Evolutionary conservation across 2,797 vertebrate genomes (phyloP), one percentile per base, ranked within the genome.

Genomic region (Phataginus tetradactyla): DNA sequence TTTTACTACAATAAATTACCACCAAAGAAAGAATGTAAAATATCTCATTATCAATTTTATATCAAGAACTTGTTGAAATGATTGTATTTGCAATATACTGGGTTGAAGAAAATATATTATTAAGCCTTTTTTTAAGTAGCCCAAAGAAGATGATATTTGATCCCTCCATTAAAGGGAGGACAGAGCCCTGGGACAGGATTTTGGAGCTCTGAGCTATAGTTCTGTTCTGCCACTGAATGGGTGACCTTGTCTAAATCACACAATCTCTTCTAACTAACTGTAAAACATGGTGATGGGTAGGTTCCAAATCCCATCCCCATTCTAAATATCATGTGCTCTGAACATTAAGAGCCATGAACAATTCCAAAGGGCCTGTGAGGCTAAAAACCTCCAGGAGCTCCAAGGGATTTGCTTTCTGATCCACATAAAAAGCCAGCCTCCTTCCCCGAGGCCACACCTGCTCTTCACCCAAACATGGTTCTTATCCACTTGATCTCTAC

Each of bases 1-100:
- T 75, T 93, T 89, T 93, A 39, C 10, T 4, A 69, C 34, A 96
- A 93, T 95, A 95, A 93, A 90, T 86, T 39, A 29, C 87, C 32
- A 78, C 21, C 14, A 69, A 92, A 96, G 53, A 72, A 89, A 72
- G 18, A n/a, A 57, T 75, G 6, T 71, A 87, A 95, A 93, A 75
- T 92, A 49, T 72, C 42, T 83, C 25, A 72, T 77, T 68, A 49
- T 51, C 7, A 63, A 68, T 71, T 90, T 66, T 63, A 61, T 75
- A 39, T 49, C 27, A 93, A 72, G n/a, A 93, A 51, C 5, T 34
- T 72, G 21, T 78, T 92, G 20, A 96, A 90, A 78, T 64, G 8
- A 66, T 64, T 93, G 23, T 66, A 75, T 91, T 79, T 90, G 90
- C 12, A 17, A 34, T 86, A 77, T 12, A 27, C 27, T 88, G 13